phyloP scores from a whole-genome alignment of 1,140 invertebrate genomes.

The Druon quercuslanigerum region DNA sequence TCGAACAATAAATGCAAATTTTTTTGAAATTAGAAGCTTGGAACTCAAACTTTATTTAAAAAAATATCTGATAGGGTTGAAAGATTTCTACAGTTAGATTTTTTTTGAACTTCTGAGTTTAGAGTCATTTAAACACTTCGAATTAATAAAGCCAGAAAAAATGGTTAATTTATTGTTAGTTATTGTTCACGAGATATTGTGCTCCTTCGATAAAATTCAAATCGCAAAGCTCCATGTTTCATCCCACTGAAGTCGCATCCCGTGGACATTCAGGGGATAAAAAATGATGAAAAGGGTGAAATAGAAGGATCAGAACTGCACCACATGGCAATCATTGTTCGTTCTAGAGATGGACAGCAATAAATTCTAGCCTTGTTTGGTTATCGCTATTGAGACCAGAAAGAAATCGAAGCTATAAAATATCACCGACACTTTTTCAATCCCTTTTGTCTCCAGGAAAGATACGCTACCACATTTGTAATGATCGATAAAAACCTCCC shows the following conservation, averaged over 20 bases:
- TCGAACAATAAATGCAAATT: too few relatives aligned
- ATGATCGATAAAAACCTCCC: background rate
- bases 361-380: constrained; percentile 1
- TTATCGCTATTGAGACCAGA: background rate
- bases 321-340: constrained; percentile 27
- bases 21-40: too few relatives aligned
- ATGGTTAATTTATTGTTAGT: background rate
- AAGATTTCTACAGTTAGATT: too few relatives aligned
- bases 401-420: constrained; percentile 12
- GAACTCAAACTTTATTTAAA: too few relatives aligned
- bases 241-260: background rate
- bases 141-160: background rate
- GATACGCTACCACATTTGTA: background rate
- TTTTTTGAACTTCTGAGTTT: too few relatives aligned
- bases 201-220: constrained; percentile 39
- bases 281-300: background rate
- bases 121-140: background rate
- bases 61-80: too few relatives aligned
- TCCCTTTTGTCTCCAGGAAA: constrained; percentile 9
- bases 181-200: constrained; percentile 33
- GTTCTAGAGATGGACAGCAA: constrained; percentile 17
- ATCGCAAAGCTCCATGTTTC: constrained; percentile 32
- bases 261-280: background rate
- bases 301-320: constrained; percentile 19
- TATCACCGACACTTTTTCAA: constrained; percentile 2